phyloP scores from a whole-genome alignment of 1,140 invertebrate species.

The Leptopilina boulardi region DNA sequence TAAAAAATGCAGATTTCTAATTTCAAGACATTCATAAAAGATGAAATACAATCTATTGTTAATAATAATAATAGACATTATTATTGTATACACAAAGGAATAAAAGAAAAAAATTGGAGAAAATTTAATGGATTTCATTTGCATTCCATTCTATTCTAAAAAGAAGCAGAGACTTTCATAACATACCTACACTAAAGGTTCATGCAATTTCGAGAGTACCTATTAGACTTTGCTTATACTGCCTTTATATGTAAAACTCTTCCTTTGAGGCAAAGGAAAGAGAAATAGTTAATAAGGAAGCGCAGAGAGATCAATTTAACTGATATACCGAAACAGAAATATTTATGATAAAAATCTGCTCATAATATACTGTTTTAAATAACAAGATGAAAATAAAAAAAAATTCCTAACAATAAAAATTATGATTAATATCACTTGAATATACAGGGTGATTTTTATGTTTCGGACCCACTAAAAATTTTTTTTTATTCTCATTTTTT shows the following conservation, averaged over 20 bases:
- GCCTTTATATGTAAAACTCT: slow-evolving; percentile 22
- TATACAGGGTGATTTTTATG: too few species aligned
- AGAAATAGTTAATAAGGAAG: slow-evolving; percentile 22
- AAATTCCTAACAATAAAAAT: not conserved
- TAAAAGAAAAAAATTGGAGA: not conserved
- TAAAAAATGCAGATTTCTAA: not conserved
- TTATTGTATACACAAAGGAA: not conserved
- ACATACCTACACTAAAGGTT: not conserved
- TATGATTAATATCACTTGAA: not conserved
- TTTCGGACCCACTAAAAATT: too few species aligned
- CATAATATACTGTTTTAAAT: not conserved
- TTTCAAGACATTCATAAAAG: not conserved
- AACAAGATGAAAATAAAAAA: not conserved
- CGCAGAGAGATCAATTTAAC: not conserved
- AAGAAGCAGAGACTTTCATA: not conserved
- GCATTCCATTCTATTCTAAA: not conserved
- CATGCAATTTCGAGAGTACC: slow-evolving; percentile 10
- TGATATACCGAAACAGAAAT: slow-evolving; percentile 1
- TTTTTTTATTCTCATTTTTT: too few species aligned
- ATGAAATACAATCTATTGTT: not conserved
- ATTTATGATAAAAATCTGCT: not conserved
- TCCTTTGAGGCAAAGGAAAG: slow-evolving; percentile 15
- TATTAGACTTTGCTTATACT: slow-evolving; percentile 3
- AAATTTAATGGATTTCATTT: slow-evolving; percentile 7
- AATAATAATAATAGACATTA: not conserved